Base-by-base conservation (phyloP, 2,797 vertebrate genomes). In the Eospalax fontanierii region DNA sequence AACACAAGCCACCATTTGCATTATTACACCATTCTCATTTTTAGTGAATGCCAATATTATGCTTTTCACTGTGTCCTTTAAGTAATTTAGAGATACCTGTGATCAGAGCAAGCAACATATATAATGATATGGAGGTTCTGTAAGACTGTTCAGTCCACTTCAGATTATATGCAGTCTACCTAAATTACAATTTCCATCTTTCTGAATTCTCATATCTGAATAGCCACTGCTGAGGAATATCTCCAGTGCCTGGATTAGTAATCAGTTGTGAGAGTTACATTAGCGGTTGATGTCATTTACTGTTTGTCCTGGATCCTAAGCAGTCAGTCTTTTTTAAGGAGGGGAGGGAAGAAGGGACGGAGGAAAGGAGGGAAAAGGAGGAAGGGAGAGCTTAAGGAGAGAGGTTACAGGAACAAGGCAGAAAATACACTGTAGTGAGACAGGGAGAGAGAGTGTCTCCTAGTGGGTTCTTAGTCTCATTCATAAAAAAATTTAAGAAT, bases 1-100 rank as follows among this genome's bases (percentile, higher is more conserved):
- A 89, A 30, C 38, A 70, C 40, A 35, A 63, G 19, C n/a, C 33
- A 1, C 65, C 46, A 21, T 46, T 88, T 88, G 76, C 54, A 68
- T 86, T 86, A 83, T 61, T 85, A 66, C 7, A 61, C 46, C 43
- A 74, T 35, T 8, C 22, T 92, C 26, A 84, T 75, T n/a, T 38
- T 85, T 68, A 80, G 40, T 33, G 50, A 84, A 33, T 63, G 50
- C 43, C 93, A 59, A 33, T 35, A 28, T 74, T 87, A 7, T 50
- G 68, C 33, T 83, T 83, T 22, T 91, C 33, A 88, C 54, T 83
- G 2, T 81, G 28, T 86, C 57, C 26, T 57, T 22, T 91, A 82
- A 82, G 40, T 89, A 76, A 46, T 78, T 73, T 82, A 81, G 80
- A 83, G 26, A 78, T 83, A 38, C 21, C 88, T 86, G 28, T 86